Percentiles rank a stretch among this genome's conserved stretches.
These are phyloP conservation scores for Oryctolagus cuniculus DNA, from an alignment of 2,113 vertebrate species.

Conservation along the genomic window mOryCun1.1 NC_091442.1:548501-549000, in stretches of 20 bases:
- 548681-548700: not conserved
- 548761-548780: not conserved
- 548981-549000: not conserved
- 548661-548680: not conserved
- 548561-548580: too few species aligned
- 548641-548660: not conserved
- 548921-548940: not conserved
- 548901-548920: not conserved
- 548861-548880: constrained; percentile 68
- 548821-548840: constrained; percentile 82
- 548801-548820: not conserved
- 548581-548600: not conserved
- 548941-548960: not conserved
- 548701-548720: too few species aligned
- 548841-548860: constrained; percentile 77
- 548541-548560: too few species aligned
- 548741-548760: not conserved
- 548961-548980: not conserved
- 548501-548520: too few species aligned
- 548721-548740: not conserved
- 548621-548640: too few species aligned
- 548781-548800: not conserved
- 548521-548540: too few species aligned
- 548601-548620: not conserved
- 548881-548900: not conserved